Conservation (phyloP, 2,888 invertebrate species). For the Yponomeuta plumbellus region DNA sequence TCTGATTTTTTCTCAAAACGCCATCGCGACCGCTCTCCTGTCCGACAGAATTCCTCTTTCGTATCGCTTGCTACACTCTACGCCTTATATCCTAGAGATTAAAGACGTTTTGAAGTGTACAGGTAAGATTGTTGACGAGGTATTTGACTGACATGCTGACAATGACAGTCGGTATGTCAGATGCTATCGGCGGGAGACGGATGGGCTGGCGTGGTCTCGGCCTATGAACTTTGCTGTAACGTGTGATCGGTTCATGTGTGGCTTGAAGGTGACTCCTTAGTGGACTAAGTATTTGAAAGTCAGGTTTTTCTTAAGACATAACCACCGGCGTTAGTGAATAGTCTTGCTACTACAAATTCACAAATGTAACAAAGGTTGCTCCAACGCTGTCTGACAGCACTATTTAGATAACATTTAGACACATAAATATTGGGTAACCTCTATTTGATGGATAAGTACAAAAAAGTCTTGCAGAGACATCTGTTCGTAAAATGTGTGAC, state of each 20-base stretch:
- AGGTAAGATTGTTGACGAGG: slow-evolving; percentile 1
- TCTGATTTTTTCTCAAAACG: slow-evolving; percentile 35
- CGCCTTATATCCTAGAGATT: not conserved
- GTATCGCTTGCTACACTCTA: not conserved
- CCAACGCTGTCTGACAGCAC: too few species aligned
- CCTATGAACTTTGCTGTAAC: slow-evolving; percentile 21
- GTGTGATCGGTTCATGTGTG: slow-evolving; percentile 26
- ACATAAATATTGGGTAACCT: too few species aligned
- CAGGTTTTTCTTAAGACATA: not conserved
- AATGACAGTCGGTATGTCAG: slow-evolving; percentile 40
- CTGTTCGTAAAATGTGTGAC: too few species aligned
- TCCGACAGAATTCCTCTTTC: not conserved
- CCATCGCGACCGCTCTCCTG: slow-evolving; percentile 20
- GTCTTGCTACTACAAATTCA: too few species aligned
- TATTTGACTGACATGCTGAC: slow-evolving; percentile 23
- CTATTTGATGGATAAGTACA: too few species aligned
- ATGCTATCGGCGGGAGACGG: slow-evolving; percentile 42
- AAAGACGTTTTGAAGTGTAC: not conserved
- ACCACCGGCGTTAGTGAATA: too few species aligned
- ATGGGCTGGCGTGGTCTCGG: slow-evolving; percentile 28
- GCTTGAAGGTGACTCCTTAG: slow-evolving; percentile 19
- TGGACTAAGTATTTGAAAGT: not conserved
- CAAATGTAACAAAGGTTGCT: too few species aligned
- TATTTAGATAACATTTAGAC: too few species aligned
- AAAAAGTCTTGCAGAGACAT: too few species aligned